Percentiles rank a stretch among this genome's conserved stretches.
Evolutionary conservation across 2,797 vertebrate species (phyloP).

Genomic region (Triplophysa bombifrons): DNA sequence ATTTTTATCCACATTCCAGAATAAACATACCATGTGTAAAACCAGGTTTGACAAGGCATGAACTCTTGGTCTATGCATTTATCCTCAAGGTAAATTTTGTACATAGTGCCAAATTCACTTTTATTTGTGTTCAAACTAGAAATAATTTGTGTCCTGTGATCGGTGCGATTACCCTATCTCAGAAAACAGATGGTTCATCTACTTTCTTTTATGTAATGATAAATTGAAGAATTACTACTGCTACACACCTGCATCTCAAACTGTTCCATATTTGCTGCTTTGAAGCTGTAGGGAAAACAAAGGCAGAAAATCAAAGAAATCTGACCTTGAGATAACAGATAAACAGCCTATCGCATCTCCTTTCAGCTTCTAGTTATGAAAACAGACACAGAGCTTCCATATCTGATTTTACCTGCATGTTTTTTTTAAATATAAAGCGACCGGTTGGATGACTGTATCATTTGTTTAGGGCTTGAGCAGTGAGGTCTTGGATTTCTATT

Average conservation of each 20-base stretch:
- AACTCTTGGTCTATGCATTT: neutral
- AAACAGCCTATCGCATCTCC: conserved; percentile 54
- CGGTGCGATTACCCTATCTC: conserved; percentile 1
- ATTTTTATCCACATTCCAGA: neutral
- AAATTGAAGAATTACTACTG: conserved; percentile 41
- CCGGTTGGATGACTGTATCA: conserved; percentile 72
- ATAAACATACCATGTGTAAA: neutral
- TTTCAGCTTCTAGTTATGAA: conserved; percentile 40
- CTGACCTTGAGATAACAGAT: conserved; percentile 59
- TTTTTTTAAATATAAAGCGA: conserved; percentile 52
- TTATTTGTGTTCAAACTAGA: neutral
- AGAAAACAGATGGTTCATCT: conserved; percentile 15
- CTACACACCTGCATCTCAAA: conserved; percentile 64
- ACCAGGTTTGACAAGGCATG: neutral
- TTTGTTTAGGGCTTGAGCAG: conserved; percentile 14
- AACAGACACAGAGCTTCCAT: conserved; percentile 1
- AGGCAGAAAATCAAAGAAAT: conserved; percentile 59
- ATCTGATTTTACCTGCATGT: conserved; percentile 19
- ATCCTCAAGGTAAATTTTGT: neutral
- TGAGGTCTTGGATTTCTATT: conserved; percentile 32
- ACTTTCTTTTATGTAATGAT: conserved; percentile 52
- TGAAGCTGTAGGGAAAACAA: conserved; percentile 60
- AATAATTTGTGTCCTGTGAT: conserved; percentile 9
- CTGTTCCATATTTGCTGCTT: conserved; percentile 55
- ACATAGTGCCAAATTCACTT: neutral